Conservation (phyloP, 2,797 vertebrate genomes). For the Microctenopoma lineatum region DNA sequence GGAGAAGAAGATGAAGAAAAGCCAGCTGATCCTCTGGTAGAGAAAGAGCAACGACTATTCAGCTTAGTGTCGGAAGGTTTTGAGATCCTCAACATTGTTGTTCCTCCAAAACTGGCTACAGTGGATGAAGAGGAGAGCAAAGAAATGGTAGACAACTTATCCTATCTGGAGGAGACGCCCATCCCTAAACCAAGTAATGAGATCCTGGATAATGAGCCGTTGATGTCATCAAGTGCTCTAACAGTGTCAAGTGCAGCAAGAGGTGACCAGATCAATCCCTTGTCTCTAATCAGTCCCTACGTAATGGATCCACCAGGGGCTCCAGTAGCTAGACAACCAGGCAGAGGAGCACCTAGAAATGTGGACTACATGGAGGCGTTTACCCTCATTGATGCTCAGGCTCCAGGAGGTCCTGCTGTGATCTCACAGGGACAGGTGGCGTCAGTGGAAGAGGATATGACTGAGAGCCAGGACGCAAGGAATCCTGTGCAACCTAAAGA, state of each 20-base stretch:
- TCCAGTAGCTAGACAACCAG: conserved; percentile 62
- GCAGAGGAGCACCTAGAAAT: conserved; percentile 62
- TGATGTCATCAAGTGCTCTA: conserved; percentile 3
- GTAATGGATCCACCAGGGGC: conserved; percentile 72
- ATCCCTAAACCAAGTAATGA: conserved; percentile 74
- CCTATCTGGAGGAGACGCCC: conserved; percentile 86
- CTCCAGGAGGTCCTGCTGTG: conserved; percentile 76
- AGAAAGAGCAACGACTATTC: conserved; percentile 86
- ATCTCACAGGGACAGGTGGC: conserved; percentile 52
- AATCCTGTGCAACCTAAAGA: neutral
- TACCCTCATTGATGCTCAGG: conserved; percentile 85
- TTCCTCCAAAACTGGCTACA: conserved; percentile 84
- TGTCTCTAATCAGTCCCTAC: neutral
- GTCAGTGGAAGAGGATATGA: conserved; percentile 23
- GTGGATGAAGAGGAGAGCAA: conserved; percentile 92
- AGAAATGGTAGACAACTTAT: conserved; percentile 88
- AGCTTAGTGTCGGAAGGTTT: conserved; percentile 92
- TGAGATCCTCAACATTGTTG: conserved; percentile 93
- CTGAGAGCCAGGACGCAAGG: conserved; percentile 14
- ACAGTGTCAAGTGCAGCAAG: neutral
- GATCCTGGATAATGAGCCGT: conserved; percentile 42
- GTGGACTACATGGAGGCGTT: conserved; percentile 94
- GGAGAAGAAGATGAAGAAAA: conserved; percentile 51
- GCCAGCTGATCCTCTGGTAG: conserved; percentile 35
- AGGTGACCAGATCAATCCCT: neutral